phyloP scores from a whole-genome alignment of 2,113 vertebrate species.

The Istiophorus platypterus region DNA sequence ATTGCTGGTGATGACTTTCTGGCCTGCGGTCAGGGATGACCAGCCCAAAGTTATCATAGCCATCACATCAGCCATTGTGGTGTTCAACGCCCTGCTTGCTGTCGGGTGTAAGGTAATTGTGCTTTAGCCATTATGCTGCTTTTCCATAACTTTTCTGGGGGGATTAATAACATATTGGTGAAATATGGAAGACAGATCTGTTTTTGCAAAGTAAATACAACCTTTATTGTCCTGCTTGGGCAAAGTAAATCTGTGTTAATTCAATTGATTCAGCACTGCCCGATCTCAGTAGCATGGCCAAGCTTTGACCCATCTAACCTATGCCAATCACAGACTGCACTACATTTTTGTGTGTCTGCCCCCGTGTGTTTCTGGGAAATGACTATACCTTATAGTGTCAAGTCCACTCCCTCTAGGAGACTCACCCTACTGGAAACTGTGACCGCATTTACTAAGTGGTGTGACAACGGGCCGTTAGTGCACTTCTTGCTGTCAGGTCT shows the following conservation, averaged over 20 bases:
- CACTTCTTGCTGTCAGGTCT: slow-evolving; percentile 39
- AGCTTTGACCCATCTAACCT: slow-evolving; percentile 41
- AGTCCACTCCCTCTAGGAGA: slow-evolving; percentile 43
- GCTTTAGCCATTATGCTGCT: background rate
- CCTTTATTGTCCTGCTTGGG: slow-evolving; percentile 26
- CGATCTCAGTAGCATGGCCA: slow-evolving; percentile 33
- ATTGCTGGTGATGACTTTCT: slow-evolving; percentile 94
- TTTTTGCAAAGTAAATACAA: slow-evolving; percentile 37
- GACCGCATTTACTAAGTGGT: slow-evolving; percentile 54
- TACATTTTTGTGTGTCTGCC: slow-evolving; percentile 28
- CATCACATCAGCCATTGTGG: slow-evolving; percentile 83
- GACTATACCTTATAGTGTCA: slow-evolving; percentile 65
- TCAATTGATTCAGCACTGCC: background rate
- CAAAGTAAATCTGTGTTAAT: slow-evolving; percentile 21
- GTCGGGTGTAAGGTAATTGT: slow-evolving; percentile 92
- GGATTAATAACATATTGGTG: slow-evolving; percentile 8
- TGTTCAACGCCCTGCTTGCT: slow-evolving; percentile 91
- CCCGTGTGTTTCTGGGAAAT: slow-evolving; percentile 53
- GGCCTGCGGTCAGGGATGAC: slow-evolving; percentile 95
- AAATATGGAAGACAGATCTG: slow-evolving; percentile 43
- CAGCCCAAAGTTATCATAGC: slow-evolving; percentile 87
- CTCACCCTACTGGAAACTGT: slow-evolving; percentile 70
- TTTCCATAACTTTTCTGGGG: slow-evolving; percentile 1
- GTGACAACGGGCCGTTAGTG: slow-evolving; percentile 59
- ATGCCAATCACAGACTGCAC: slow-evolving; percentile 41